phyloP scores from a whole-genome alignment of 2,113 vertebrate genomes.

The Protomyctophum bolini region DNA sequence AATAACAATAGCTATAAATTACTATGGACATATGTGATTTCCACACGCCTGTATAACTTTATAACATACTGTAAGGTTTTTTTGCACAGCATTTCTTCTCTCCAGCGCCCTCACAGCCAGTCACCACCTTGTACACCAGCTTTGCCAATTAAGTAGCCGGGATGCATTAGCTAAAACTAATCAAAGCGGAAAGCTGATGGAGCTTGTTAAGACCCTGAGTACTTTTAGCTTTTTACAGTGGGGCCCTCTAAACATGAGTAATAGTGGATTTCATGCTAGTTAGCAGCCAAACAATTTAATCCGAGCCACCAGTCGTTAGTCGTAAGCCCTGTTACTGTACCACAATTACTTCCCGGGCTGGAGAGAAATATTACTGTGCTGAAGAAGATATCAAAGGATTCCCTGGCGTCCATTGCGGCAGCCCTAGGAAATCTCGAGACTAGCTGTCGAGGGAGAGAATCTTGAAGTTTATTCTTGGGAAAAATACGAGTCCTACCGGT shows the following conservation, averaged over 20 bases:
- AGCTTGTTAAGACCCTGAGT: constrained; percentile 32
- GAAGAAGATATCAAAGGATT: constrained; percentile 38
- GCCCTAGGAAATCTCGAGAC: constrained; percentile 16
- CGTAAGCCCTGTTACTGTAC: constrained; percentile 28
- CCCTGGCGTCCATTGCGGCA: constrained; percentile 12
- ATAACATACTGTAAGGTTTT: constrained; percentile 28
- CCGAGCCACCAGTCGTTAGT: constrained; percentile 49
- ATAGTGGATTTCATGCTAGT: constrained; percentile 67
- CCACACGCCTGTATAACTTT: constrained; percentile 43
- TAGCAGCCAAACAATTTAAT: constrained; percentile 59
- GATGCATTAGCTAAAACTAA: constrained; percentile 53
- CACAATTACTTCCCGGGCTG: constrained; percentile 31
- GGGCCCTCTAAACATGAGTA: constrained; percentile 62
- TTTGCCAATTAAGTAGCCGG: constrained; percentile 45
- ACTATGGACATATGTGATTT: too few species aligned
- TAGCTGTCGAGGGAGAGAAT: constrained; percentile 16
- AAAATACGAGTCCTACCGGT: constrained; percentile 16
- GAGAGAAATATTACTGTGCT: constrained; percentile 21
- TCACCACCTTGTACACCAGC: constrained; percentile 24
- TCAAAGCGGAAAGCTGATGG: constrained; percentile 36
- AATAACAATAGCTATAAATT: too few species aligned
- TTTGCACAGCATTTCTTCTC: constrained; percentile 44
- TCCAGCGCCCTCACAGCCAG: constrained; percentile 21
- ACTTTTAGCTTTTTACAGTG: constrained; percentile 33
- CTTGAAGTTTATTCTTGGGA: constrained; percentile 16